These are phyloP conservation scores for Paragorgia papillata DNA, from an alignment of 92 coral and sea anemone species.

Conservation along the genomic window DNA sequence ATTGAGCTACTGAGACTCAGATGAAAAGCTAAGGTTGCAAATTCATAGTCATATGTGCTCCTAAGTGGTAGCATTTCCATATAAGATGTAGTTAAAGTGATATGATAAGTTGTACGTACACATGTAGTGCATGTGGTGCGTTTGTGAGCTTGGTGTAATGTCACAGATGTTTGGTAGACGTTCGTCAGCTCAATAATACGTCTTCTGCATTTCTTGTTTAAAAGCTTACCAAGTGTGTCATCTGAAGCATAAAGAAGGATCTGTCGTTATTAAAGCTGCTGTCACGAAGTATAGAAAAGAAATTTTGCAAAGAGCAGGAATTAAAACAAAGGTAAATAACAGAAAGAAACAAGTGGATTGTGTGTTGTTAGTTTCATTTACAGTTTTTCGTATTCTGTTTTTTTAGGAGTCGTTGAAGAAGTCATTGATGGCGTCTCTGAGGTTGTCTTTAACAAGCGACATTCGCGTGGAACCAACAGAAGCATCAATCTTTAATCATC, in stretches of 20 bases:
- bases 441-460: conserved; percentile 82
- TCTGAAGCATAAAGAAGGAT: conserved; percentile 79
- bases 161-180: too few species aligned
- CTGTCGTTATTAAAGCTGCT: conserved; percentile 74
- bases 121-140: too few species aligned
- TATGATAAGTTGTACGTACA: too few species aligned
- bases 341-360: not conserved
- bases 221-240: conserved; percentile 86
- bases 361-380: not conserved
- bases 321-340: not conserved
- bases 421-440: conserved; percentile 72
- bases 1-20: too few species aligned
- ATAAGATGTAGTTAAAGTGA: too few species aligned
- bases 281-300: conserved; percentile 77
- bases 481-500: conserved; percentile 88
- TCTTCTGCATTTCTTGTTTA: not conserved
- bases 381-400: not conserved
- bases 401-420: conserved; percentile 69
- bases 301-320: conserved; percentile 25
- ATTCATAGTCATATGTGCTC: too few species aligned
- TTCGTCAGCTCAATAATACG: too few species aligned
- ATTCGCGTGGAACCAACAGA: conserved; percentile 73
- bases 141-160: too few species aligned
- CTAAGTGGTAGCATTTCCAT: too few species aligned
- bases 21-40: too few species aligned